A percentile compares a stretch with the other conserved stretches of the same genome.
Evolutionary conservation across 2,888 invertebrate genomes (phyloP).

Genomic region (Lacanobia oleracea): DNA sequence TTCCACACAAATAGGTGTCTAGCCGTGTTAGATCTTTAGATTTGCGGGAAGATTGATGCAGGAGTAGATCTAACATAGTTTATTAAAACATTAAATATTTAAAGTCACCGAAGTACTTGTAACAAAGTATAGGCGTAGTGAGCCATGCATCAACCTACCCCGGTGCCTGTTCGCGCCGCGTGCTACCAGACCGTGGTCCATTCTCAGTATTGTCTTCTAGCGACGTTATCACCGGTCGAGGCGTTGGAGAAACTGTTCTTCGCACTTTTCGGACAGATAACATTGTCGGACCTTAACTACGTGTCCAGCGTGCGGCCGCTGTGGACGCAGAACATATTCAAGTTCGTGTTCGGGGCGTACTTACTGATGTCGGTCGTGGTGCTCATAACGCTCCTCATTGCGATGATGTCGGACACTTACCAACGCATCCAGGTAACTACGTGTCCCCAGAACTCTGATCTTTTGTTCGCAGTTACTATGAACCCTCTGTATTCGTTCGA

Average conservation of each 20-base stretch:
- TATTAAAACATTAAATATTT: constrained; percentile 2
- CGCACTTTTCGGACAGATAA: constrained; percentile 98
- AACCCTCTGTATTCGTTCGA: constrained; percentile 98
- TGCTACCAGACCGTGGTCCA: constrained; percentile 82
- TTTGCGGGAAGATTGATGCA: constrained; percentile 81
- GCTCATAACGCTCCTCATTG: constrained; percentile 99
- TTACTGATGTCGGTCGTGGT: constrained; percentile 99
- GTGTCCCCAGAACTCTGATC: constrained; percentile 76
- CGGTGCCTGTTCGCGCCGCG: constrained; percentile 67
- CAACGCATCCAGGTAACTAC: constrained; percentile 98
- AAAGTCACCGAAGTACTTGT: constrained; percentile 23
- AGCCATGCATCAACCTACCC: constrained; percentile 81
- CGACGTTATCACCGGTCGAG: constrained; percentile 96
- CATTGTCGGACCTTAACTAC: constrained; percentile 95
- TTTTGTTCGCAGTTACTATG: constrained; percentile 96
- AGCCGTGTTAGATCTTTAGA: constrained; percentile 77
- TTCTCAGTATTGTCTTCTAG: constrained; percentile 91
- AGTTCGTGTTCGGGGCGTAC: constrained; percentile 98
- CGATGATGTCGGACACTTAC: constrained; percentile 99
- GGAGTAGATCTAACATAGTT: constrained; percentile 35
- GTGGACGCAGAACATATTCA: constrained; percentile 97
- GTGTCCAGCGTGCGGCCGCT: constrained; percentile 92
- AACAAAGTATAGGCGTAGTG: constrained; percentile 27
- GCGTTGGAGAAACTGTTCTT: constrained; percentile 99
- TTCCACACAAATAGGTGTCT: constrained; percentile 73